Evolutionary conservation across 1,140 invertebrate species (phyloP), one percentile per base, ranked within the genome.

Genomic region (Babylonia areolata): DNA sequence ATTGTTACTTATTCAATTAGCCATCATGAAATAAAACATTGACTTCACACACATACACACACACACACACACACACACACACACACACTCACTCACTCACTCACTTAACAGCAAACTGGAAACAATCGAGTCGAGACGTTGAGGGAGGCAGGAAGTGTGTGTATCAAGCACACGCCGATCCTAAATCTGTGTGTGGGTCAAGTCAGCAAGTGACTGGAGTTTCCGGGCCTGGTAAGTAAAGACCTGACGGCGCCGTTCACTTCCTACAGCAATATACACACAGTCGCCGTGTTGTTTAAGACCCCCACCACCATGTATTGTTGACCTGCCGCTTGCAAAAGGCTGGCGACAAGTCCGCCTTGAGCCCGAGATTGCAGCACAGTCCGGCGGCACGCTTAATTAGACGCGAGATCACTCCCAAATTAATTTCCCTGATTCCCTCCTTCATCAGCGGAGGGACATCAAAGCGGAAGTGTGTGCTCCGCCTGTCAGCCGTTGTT

Each of bases 391-490:
- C 6, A 51, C 6, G 46, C 78, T 80, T 80, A 80, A 80, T 80
- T 80, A 80, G 78, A 80, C 54, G 54, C 78, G 78, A 80, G 78
- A 80, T 80, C 78, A 80, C 78, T 40, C 78, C n/a, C 28, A n/a
- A 80, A 80, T 80, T 80, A 80, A 80, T 80, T 80, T 80, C 42
- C 20, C 78, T 80, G 78, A 80, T 40, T 42, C 28, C 20, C 40
- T 37, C 17, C 78, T 80, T 54, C 42, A 40, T 80, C 78, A 80
- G 78, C 78, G 23, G 78, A 54, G 42, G n/a, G n/a, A 80, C 28
- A 80, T 80, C 78, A 80, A 80, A 80, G 78, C n/a, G 31, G 78
- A 80, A 58, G 42, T 80, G 78, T 80, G 78, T 58, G 78, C 78
- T 51, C 20, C 9, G 78, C 42, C 78, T 80, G 78, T 80, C 78